These are phyloP conservation scores for Amphimallon solstitiale DNA, from an alignment of 2,888 invertebrate genomes.

Conservation along the genomic window DNA sequence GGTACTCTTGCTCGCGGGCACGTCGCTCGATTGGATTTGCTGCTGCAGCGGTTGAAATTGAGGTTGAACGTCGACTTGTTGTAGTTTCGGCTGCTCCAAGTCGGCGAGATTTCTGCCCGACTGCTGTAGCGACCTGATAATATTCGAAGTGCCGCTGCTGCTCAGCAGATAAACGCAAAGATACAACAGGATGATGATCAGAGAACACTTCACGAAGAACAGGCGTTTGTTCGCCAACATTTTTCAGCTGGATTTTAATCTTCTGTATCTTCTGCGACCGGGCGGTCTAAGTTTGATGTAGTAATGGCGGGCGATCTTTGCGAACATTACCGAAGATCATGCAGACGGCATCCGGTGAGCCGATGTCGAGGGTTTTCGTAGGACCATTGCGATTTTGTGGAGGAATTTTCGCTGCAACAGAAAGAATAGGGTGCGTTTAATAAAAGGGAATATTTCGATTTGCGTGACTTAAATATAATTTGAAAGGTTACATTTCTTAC, in stretches of 20 bases:
- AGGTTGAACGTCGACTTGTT: conserved; percentile 35
- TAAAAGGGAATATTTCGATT: not conserved
- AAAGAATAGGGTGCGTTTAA: not conserved
- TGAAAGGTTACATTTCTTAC: too few relatives aligned
- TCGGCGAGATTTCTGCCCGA: conserved; percentile 63
- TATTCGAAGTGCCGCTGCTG: conserved; percentile 52
- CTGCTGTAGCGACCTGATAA: conserved; percentile 60
- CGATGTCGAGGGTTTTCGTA: not conserved
- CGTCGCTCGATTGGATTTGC: not conserved
- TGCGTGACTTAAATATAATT: too few relatives aligned
- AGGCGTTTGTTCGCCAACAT: conserved; percentile 39
- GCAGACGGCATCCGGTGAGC: conserved; percentile 9
- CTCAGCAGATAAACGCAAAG: conserved; percentile 57
- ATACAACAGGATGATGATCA: conserved; percentile 53
- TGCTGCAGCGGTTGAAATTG: conserved; percentile 23
- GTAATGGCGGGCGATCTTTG: conserved; percentile 39
- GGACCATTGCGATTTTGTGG: not conserved
- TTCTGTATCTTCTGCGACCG: conserved; percentile 53
- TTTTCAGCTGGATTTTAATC: conserved; percentile 22
- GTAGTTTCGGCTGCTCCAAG: conserved; percentile 53
- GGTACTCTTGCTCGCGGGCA: not conserved
- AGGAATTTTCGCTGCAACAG: conserved; percentile 2
- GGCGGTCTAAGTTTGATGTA: conserved; percentile 59
- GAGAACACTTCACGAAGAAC: conserved; percentile 53
- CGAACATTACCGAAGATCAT: conserved; percentile 39